Percentiles rank a stretch among this genome's conserved stretches.
Evolutionary conservation across 1,140 invertebrate species (phyloP).

Genomic region (Trichonephila inaurata): DNA sequence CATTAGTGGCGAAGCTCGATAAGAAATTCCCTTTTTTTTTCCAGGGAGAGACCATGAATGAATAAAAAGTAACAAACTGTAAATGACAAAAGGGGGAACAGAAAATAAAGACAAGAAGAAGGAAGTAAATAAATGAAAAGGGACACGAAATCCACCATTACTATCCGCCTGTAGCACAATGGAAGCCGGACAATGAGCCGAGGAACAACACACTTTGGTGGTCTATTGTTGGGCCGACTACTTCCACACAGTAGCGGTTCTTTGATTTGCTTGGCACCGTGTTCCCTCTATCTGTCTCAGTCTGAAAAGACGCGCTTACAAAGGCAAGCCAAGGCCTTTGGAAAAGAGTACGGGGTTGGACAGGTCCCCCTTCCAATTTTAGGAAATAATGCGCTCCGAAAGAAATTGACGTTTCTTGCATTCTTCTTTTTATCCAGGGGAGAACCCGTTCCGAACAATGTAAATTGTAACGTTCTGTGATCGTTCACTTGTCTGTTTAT

Average conservation of each 20-base stretch:
- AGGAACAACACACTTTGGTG: conserved; percentile 45
- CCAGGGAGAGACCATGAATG: conserved; percentile 45
- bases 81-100: conserved; percentile 58
- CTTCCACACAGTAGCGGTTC: conserved; percentile 24
- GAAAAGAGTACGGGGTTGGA: conserved; percentile 6
- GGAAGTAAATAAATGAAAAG: conserved; percentile 68
- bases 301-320: conserved; percentile 50
- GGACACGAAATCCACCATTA: conserved; percentile 63
- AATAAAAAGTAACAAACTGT: conserved; percentile 72
- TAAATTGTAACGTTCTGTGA: neutral
- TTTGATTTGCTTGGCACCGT: conserved; percentile 54
- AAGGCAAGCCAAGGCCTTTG: neutral
- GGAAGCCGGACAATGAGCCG: conserved; percentile 58
- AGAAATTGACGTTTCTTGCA: neutral
- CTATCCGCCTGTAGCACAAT: conserved; percentile 52
- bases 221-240: conserved; percentile 52
- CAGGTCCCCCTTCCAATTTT: neutral
- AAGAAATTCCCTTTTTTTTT: conserved; percentile 25
- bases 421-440: neutral
- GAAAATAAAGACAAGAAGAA: conserved; percentile 51
- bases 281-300: neutral
- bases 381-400: neutral
- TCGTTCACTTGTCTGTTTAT: too few species aligned
- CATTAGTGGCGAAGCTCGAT: conserved; percentile 49
- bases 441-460: neutral